Conservation (phyloP, 2,888 invertebrate species). For the Synanthedon vespiformis region DNA sequence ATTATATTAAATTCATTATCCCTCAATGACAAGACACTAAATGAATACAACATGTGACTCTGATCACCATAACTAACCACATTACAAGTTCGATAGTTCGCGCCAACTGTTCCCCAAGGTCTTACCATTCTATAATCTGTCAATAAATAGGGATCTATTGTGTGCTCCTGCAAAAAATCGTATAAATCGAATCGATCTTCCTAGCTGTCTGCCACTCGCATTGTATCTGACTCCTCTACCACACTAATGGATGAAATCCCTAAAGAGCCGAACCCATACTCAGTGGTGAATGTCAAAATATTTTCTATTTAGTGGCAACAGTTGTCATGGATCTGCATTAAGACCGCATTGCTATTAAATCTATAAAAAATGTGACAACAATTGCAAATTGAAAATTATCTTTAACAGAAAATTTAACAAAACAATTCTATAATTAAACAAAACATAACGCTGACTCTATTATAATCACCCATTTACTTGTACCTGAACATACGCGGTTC, state of each 20-base stretch:
- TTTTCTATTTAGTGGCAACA: constrained; percentile 37
- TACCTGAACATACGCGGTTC: too few relatives aligned
- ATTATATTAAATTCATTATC: too few relatives aligned
- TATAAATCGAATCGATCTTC: constrained; percentile 69
- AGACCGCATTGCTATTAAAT: neutral
- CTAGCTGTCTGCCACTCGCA: constrained; percentile 50
- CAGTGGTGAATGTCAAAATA: constrained; percentile 62
- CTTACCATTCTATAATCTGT: constrained; percentile 53
- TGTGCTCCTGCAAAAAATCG: constrained; percentile 53
- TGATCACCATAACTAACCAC: constrained; percentile 66
- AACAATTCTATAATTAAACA: too few relatives aligned
- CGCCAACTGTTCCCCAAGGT: constrained; percentile 51
- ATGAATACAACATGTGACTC: constrained; percentile 58
- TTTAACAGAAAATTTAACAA: too few relatives aligned
- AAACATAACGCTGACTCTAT: too few relatives aligned
- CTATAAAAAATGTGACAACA: neutral
- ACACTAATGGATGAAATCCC: constrained; percentile 45
- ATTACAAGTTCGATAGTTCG: constrained; percentile 49
- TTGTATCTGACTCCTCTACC: constrained; percentile 31
- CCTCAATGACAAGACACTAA: constrained; percentile 14
- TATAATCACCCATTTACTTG: too few relatives aligned
- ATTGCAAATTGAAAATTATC: neutral
- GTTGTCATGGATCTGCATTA: neutral
- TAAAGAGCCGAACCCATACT: constrained; percentile 53
- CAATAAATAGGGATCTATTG: constrained; percentile 60